These are phyloP conservation scores for Cantharis nigra DNA, from an alignment of 2,888 invertebrate genomes.

Conservation along the genomic window DNA sequence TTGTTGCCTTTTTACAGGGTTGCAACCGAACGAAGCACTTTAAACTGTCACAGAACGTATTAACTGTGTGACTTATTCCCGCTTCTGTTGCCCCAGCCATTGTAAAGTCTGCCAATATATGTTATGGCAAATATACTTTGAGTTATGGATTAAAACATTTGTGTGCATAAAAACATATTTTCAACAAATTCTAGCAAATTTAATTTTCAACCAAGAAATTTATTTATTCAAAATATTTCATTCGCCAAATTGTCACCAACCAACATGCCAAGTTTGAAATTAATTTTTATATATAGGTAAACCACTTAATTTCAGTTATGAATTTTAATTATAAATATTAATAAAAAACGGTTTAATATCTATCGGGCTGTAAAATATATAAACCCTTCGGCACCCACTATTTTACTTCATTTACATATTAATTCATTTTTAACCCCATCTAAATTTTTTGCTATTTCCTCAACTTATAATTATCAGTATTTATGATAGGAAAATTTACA, in stretches of 20 bases:
- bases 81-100: constrained; percentile 25
- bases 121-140: constrained; percentile 16
- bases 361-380: background rate
- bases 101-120: constrained; percentile 20
- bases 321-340: constrained; percentile 12
- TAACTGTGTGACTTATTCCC: constrained; percentile 30
- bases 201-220: background rate
- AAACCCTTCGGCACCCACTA: constrained; percentile 5
- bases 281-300: background rate
- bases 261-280: background rate
- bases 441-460: background rate
- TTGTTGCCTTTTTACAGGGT: constrained; percentile 28
- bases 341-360: constrained; percentile 11
- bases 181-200: constrained; percentile 1
- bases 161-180: constrained; percentile 2
- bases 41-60: constrained; percentile 31
- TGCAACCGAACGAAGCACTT: constrained; percentile 27
- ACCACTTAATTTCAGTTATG: constrained; percentile 11
- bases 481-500: background rate
- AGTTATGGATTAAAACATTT: constrained; percentile 16
- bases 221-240: background rate
- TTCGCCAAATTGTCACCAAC: background rate
- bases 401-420: constrained; percentile 13
- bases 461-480: background rate
- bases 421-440: constrained; percentile 15